A percentile compares a stretch with the other conserved stretches of the same genome.
Conservation (phyloP, 1,140 invertebrate species). For the Cydia splendana region DNA sequence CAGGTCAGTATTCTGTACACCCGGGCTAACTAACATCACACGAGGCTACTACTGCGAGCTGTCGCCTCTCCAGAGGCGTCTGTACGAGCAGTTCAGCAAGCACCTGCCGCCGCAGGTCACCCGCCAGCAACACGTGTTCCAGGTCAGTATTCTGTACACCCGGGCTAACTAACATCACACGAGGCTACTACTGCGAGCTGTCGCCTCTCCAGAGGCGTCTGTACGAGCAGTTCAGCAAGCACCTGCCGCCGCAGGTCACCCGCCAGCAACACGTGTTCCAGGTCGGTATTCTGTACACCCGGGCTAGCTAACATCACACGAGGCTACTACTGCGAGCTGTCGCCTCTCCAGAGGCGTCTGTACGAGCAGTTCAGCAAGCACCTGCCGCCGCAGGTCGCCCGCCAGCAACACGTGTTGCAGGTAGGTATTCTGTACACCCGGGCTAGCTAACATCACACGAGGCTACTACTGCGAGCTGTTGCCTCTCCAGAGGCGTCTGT, state of each 20-base stretch:
- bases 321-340: slow-evolving; percentile 87
- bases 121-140: slow-evolving; percentile 57
- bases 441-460: background rate
- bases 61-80: slow-evolving; percentile 90
- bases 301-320: background rate
- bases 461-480: slow-evolving; percentile 87
- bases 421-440: slow-evolving; percentile 39
- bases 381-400: slow-evolving; percentile 58
- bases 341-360: slow-evolving; percentile 85
- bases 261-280: slow-evolving; percentile 61
- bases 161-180: slow-evolving; percentile 88
- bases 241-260: slow-evolving; percentile 59
- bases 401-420: slow-evolving; percentile 62
- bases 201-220: slow-evolving; percentile 92
- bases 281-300: slow-evolving; percentile 42
- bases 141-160: slow-evolving; percentile 46
- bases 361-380: slow-evolving; percentile 94
- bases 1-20: slow-evolving; percentile 47
- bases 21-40: slow-evolving; percentile 86
- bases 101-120: slow-evolving; percentile 61
- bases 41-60: slow-evolving; percentile 99
- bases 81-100: slow-evolving; percentile 96
- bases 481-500: slow-evolving; percentile 87
- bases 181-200: slow-evolving; percentile 98
- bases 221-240: slow-evolving; percentile 94